Evolutionary conservation across 2,113 vertebrate species (phyloP).

Genomic region (Malurus alboscapulatus): DNA sequence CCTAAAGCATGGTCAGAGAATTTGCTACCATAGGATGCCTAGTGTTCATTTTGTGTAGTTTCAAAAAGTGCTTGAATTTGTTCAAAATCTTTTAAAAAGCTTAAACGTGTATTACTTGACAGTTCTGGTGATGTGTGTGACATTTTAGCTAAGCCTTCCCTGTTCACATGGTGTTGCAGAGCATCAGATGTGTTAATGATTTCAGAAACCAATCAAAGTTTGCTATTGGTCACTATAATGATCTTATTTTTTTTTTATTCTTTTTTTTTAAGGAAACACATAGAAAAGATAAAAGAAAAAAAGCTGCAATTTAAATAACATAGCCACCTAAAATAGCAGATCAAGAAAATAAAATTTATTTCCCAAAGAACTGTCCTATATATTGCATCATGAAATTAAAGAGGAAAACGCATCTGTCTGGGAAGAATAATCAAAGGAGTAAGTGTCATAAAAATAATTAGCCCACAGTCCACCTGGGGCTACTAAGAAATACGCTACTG

Average conservation of each 20-base stretch:
- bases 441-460: neutral
- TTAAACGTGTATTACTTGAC: neutral
- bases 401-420: neutral
- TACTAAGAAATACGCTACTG: neutral
- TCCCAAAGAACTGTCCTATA: neutral
- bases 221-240: neutral
- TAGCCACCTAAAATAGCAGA: neutral
- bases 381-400: neutral
- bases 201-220: neutral
- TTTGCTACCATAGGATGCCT: neutral
- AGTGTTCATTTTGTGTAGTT: neutral
- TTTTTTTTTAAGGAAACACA: neutral
- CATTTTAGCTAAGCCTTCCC: neutral
- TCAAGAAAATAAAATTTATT: neutral
- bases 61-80: neutral
- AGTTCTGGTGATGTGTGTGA: neutral
- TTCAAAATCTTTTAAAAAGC: neutral
- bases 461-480: fast-evolving
- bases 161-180: neutral
- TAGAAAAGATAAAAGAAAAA: neutral
- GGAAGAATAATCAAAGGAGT: neutral
- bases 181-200: neutral
- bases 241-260: neutral
- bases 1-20: neutral
- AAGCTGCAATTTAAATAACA: neutral